These are phyloP conservation scores for Psylliodes chrysocephalus DNA, from an alignment of 2,888 invertebrate species.

Conservation along the genomic window DNA sequence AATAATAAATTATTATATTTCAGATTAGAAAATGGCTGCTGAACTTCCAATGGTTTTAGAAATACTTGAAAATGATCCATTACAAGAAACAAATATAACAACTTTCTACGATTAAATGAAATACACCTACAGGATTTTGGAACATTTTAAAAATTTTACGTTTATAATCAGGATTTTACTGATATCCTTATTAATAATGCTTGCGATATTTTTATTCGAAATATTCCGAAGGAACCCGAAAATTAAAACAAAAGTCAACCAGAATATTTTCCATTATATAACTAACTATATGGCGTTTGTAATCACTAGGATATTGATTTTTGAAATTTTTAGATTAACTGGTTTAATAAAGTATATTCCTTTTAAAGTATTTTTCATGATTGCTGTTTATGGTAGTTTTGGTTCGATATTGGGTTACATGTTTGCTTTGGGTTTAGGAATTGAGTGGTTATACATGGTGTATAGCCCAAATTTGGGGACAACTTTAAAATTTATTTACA, in stretches of 20 bases:
- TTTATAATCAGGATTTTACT: not conserved
- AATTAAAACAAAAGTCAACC: constrained; percentile 10
- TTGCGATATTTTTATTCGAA: not conserved
- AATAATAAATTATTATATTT: not conserved
- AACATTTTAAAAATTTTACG: not conserved
- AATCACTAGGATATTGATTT: not conserved
- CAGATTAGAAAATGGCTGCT: not conserved
- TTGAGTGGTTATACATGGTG: constrained; percentile 5
- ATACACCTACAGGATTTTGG: not conserved
- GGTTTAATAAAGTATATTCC: not conserved
- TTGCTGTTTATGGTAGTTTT: not conserved
- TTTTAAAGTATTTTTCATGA: not conserved
- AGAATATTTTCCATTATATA: constrained; percentile 9
- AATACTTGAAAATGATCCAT: not conserved
- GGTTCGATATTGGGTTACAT: not conserved
- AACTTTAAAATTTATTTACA: not conserved
- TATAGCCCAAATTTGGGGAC: not conserved
- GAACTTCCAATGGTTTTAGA: not conserved
- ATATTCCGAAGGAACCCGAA: not conserved
- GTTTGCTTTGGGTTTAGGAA: not conserved
- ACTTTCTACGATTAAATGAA: constrained; percentile 20
- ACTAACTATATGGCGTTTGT: constrained; percentile 1
- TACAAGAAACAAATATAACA: not conserved
- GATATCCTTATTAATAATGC: not conserved
- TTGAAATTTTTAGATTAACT: not conserved